Evolutionary conservation across 2,888 invertebrate genomes (phyloP), one percentile per base, ranked within the genome.

Genomic region (Toxonevra muliebris): DNA sequence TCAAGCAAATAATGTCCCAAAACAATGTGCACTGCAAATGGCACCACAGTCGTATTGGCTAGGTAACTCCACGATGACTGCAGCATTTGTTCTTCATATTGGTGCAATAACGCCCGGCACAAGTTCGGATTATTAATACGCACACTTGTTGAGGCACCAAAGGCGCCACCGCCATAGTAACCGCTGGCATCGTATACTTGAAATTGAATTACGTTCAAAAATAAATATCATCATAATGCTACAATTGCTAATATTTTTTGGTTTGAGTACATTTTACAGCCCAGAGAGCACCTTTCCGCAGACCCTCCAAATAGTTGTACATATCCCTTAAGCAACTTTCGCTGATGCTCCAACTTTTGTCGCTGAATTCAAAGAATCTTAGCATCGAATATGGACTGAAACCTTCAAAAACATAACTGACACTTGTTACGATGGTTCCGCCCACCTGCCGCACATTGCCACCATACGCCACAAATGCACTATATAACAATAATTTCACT

Each of bases 151-250:
- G 72, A 59, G 1, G 91, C 91, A 87, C 91, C 91, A 85, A 90
- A 91, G 87, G 91, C 90, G 82, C 90, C 90, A 0, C 91, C 89
- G 0, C 90, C 89, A 83, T 92, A 92, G 69, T 91, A 88, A 0
- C 91, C 91, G 75, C 90, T 91, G 0, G 92, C 90, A 80, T 89
- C 89, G 70, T 87, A 88, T 86, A 89, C 89, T 89, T 45, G 41
- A 58, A 50, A 20, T 40, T 53, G 20, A 10, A 42, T 30, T 4
- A 11, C 3, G 48, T 3, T 40, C 30, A n/a, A 41, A n/a, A n/a
- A n/a, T n/a, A n/a, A 41, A 19, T 41, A 2, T 11, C 5, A 19
- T 2, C 0, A 4, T 30, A 10, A 19, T 1, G 41, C 11, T 4
- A 9, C 13, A 30, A 30, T 4, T 30, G 30, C 30, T 4, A 30